Evolutionary conservation across 2,797 vertebrate genomes (phyloP), one percentile per base, ranked within the genome.

Genomic region (Enteromius treurensis): DNA sequence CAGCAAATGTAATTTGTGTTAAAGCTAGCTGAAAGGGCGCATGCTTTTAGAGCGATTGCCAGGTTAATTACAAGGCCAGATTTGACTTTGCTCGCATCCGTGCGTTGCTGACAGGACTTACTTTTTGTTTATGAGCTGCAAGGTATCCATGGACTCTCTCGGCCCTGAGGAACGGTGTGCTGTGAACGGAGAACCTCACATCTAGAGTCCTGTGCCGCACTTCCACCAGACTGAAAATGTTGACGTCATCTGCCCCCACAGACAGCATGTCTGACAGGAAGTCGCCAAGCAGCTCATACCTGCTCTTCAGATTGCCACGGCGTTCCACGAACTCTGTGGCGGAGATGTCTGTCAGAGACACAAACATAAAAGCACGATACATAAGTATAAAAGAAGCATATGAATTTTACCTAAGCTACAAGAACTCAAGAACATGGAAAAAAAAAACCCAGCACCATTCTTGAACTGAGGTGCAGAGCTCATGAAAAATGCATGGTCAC

Each of bases 131-230:
- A 90, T 96, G 96, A 0, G 93, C 94, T 0, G 93, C 95, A 77
- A 97, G 88, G 85, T 96, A 95, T 0, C 94, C 95, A 0, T 95
- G 94, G 82, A 96, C 90, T 62, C 95, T 96, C 92, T 97, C 96
- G 0, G 95, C 92, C 87, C 92, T 94, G 34, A 95, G 90, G 89
- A 94, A 96, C 0, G 93, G 89, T 1, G 89, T 83, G 6, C 87
- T 89, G 4, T 26, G 88, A 83, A 96, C 91, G 15, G 93, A 91
- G 79, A 96, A 94, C 84, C 95, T 95, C 21, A 96, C 90, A 42
- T 96, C 95, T 89, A 95, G 87, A 86, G 94, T 93, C 34, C 87
- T 89, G 49, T 93, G 95, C 71, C 90, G 90, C 64, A 90, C 89
- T 11, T 94, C 95, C 90, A 90, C 91, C 85, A 97, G 88, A 49